phyloP scores from a whole-genome alignment of 2,113 vertebrate species.

The human region DNA sequence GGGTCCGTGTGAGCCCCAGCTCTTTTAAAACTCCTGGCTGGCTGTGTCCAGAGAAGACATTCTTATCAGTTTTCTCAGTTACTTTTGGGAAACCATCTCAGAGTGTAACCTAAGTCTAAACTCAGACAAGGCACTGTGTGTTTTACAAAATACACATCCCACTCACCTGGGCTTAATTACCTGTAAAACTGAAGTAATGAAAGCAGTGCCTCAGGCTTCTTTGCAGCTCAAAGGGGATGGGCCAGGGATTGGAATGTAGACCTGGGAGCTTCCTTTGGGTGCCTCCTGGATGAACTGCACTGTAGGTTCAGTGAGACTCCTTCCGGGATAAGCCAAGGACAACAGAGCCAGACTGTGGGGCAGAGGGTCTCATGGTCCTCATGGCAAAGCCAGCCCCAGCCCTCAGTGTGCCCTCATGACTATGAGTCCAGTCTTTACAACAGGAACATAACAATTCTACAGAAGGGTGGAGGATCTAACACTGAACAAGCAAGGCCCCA shows the following conservation, averaged over 20 bases:
- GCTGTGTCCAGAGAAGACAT: background rate
- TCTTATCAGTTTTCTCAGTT: background rate
- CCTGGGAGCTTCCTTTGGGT: background rate
- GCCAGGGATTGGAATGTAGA: background rate
- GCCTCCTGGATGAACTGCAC: rapidly evolving
- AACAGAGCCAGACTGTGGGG: background rate
- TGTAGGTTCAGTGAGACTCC: too few relatives aligned
- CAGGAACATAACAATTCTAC: background rate
- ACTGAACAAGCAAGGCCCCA: too few relatives aligned
- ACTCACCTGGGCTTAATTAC: constrained; percentile 42
- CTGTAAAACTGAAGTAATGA: background rate
- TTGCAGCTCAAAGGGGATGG: background rate
- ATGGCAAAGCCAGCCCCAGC: rapidly evolving
- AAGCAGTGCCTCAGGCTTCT: background rate
- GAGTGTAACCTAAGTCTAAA: background rate
- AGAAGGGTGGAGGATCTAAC: background rate
- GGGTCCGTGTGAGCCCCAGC: background rate
- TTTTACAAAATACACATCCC: background rate
- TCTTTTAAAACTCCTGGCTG: background rate
- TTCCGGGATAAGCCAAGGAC: rapidly evolving
- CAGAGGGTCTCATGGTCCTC: background rate
- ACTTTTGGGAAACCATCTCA: background rate
- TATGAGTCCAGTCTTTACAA: background rate
- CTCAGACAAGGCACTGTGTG: constrained; percentile 14
- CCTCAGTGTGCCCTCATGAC: background rate